Evolutionary conservation across 2,797 vertebrate genomes (phyloP).

Genomic region (Sciaenops ocellatus): DNA sequence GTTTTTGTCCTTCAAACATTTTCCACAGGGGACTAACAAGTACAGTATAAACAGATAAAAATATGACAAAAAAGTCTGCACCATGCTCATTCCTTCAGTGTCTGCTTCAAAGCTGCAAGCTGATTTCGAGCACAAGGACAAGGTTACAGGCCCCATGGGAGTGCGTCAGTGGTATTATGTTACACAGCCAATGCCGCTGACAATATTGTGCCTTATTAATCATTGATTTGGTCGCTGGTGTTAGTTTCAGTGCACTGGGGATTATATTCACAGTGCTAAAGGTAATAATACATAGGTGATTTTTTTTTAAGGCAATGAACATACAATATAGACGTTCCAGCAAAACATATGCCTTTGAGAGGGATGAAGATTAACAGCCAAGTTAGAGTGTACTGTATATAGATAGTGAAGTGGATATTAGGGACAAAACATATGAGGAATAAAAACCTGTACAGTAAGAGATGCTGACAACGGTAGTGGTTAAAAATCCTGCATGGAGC

Average conservation of each 20-base stretch:
- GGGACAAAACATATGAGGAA: neutral
- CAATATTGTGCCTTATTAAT: conserved; percentile 84
- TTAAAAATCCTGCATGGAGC: conserved; percentile 21
- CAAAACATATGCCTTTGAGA: conserved; percentile 9
- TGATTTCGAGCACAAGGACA: conserved; percentile 70
- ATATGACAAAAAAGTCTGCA: conserved; percentile 30
- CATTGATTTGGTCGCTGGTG: conserved; percentile 81
- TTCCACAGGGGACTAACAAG: conserved; percentile 40
- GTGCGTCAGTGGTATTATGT: conserved; percentile 67
- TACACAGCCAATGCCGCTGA: conserved; percentile 69
- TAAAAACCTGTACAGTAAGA: conserved; percentile 17
- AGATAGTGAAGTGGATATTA: conserved; percentile 21
- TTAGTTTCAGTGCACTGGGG: conserved; percentile 74
- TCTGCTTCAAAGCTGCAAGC: conserved; percentile 50
- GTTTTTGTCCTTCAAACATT: conserved; percentile 36
- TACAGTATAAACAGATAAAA: conserved; percentile 52
- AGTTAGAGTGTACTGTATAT: conserved; percentile 1
- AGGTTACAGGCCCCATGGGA: conserved; percentile 68
- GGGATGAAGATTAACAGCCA: neutral
- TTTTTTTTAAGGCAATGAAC: conserved; percentile 58
- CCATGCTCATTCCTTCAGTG: conserved; percentile 39
- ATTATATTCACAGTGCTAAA: conserved; percentile 71
- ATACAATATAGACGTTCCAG: conserved; percentile 16
- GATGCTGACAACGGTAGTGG: conserved; percentile 5
- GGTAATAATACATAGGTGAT: conserved; percentile 52